Conservation (phyloP, 2,113 vertebrate genomes). For the Protobothrops mucrosquamatus region DNA sequence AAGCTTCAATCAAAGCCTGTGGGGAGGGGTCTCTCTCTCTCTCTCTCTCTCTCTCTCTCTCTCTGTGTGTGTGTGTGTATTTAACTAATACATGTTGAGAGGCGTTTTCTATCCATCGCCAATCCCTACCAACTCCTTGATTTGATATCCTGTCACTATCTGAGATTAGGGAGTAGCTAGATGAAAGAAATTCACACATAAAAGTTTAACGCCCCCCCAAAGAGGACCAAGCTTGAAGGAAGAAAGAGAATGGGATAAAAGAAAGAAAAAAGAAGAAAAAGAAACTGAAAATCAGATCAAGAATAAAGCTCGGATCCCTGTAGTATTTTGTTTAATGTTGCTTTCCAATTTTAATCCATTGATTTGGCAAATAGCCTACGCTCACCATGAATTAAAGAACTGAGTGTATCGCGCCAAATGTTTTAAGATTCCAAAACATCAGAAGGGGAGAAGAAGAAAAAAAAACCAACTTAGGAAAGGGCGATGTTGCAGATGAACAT, state of each 20-base stretch:
- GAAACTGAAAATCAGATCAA: slow-evolving; percentile 44
- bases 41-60: too few species aligned
- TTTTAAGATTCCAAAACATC: slow-evolving; percentile 54
- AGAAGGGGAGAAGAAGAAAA: slow-evolving; percentile 28
- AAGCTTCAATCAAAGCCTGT: background rate
- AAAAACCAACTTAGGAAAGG: slow-evolving; percentile 40
- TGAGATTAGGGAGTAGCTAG: background rate
- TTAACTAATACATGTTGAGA: background rate
- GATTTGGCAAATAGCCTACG: slow-evolving; percentile 53
- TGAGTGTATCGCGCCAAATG: slow-evolving; percentile 41
- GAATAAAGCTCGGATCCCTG: slow-evolving; percentile 56
- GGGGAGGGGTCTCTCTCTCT: too few species aligned
- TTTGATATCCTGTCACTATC: background rate
- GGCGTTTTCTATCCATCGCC: background rate
- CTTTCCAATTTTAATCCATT: slow-evolving; percentile 51
- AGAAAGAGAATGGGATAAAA: background rate
- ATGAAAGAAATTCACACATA: slow-evolving; percentile 12
- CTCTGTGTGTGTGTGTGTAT: background rate
- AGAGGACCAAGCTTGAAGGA: slow-evolving; percentile 27
- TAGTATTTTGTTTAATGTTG: slow-evolving; percentile 61
- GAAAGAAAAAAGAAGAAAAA: background rate
- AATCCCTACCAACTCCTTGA: background rate
- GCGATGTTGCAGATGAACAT: background rate
- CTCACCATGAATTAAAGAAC: slow-evolving; percentile 54
- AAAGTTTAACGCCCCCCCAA: slow-evolving; percentile 37